These are phyloP conservation scores for Brachionus paranguensis DNA, from an alignment of 1,140 invertebrate species.

Conservation along the genomic window DNA sequence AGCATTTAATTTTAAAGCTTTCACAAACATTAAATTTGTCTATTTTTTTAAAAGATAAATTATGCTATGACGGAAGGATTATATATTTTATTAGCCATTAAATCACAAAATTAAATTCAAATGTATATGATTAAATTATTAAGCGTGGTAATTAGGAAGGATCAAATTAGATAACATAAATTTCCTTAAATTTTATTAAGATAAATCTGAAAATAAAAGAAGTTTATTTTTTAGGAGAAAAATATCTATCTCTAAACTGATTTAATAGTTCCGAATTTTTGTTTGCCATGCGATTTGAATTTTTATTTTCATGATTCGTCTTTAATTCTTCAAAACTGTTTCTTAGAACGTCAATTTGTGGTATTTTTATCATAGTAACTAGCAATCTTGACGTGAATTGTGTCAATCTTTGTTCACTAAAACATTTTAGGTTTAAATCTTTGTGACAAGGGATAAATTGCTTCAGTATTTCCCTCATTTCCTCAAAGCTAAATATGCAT, in stretches of 20 bases:
- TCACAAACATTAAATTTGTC: neutral
- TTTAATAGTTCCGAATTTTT: constrained; percentile 7
- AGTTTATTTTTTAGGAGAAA: neutral
- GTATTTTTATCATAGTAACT: constrained; percentile 32
- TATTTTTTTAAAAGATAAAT: neutral
- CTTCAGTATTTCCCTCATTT: neutral
- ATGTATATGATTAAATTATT: neutral
- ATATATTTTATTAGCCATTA: neutral
- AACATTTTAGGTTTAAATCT: neutral
- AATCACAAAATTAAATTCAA: neutral
- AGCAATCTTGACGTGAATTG: constrained; percentile 26
- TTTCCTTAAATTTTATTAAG: neutral
- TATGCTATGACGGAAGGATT: neutral
- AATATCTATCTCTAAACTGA: constrained; percentile 35
- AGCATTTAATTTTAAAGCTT: neutral
- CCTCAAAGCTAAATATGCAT: neutral
- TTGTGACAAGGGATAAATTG: constrained; percentile 15
- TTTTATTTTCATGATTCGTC: neutral
- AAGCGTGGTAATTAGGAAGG: neutral
- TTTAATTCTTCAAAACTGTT: neutral
- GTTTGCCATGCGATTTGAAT: neutral
- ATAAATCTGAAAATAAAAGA: neutral
- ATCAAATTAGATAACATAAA: neutral
- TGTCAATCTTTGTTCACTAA: constrained; percentile 34
- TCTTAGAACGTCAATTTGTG: neutral